These are phyloP conservation scores for Eupithecia centaureata DNA, from an alignment of 2,888 invertebrate genomes.

Conservation along the genomic window DNA sequence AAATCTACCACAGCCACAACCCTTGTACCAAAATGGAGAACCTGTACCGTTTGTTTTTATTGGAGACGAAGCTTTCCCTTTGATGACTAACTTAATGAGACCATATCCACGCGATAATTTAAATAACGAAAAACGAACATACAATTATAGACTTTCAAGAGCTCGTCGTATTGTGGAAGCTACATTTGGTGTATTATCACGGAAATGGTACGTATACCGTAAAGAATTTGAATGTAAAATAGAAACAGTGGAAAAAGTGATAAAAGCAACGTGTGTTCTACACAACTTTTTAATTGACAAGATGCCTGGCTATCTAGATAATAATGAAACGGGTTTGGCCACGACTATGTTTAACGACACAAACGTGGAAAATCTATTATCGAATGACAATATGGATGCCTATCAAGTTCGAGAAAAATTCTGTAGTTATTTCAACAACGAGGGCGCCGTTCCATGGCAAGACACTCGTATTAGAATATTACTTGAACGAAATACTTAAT, in stretches of 20 bases:
- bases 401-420: slow-evolving; percentile 27
- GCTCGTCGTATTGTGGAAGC: slow-evolving; percentile 45
- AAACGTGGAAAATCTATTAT: slow-evolving; percentile 31
- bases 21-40: slow-evolving; percentile 18
- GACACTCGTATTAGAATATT: slow-evolving; percentile 28
- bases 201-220: slow-evolving; percentile 42
- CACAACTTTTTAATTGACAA: slow-evolving; percentile 39
- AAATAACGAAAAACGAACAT: slow-evolving; percentile 39
- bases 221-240: slow-evolving; percentile 38
- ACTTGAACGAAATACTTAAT: slow-evolving; percentile 33
- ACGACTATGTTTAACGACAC: slow-evolving; percentile 32
- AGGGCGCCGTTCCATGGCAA: slow-evolving; percentile 26
- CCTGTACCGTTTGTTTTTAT: slow-evolving; percentile 35
- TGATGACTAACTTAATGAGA: slow-evolving; percentile 42
- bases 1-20: slow-evolving; percentile 31
- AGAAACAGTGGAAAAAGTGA: slow-evolving; percentile 36
- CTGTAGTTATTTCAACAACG: slow-evolving; percentile 26
- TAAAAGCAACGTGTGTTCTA: no score
- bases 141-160: slow-evolving; percentile 43
- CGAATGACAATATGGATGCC: slow-evolving; percentile 32
- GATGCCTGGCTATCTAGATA: slow-evolving; percentile 29
- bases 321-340: slow-evolving; percentile 33
- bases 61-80: slow-evolving; percentile 37
- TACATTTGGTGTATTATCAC: slow-evolving; percentile 44
- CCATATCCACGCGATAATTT: slow-evolving; percentile 42